Conservation (phyloP, 35 echinoderm and acorn worm species). For the Apostichopus japonicus region DNA sequence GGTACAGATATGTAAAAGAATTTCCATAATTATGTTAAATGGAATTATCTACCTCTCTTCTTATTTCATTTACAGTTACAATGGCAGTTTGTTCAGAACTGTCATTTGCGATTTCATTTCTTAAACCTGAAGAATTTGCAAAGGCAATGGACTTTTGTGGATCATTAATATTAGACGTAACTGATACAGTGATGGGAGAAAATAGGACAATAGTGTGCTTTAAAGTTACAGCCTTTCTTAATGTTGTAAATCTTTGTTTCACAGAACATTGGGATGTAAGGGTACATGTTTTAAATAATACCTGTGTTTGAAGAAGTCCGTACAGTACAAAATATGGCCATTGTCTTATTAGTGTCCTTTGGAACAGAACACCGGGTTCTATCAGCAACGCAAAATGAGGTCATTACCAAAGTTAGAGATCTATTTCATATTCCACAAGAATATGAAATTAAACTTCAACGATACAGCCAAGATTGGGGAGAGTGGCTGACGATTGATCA, state of each 20-base stretch:
- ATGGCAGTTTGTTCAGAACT: not conserved
- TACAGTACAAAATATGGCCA: not conserved
- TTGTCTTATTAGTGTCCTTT: slow-evolving; percentile 14
- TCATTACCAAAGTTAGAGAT: slow-evolving; percentile 14
- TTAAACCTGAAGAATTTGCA: not conserved
- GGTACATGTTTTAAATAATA: not conserved
- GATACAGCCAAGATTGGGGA: not conserved
- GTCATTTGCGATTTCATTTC: slow-evolving; percentile 5
- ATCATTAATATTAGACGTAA: not conserved
- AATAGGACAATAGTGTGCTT: too few relatives aligned
- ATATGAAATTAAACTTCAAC: slow-evolving; percentile 17
- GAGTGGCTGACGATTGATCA: slow-evolving; percentile 30
- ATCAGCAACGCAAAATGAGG: not conserved
- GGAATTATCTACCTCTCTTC: not conserved
- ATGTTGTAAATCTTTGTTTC: not conserved
- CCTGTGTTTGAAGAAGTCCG: not conserved
- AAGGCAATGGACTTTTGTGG: too few relatives aligned
- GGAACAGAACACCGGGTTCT: not conserved
- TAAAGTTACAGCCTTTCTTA: too few relatives aligned
- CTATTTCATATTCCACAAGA: slow-evolving; percentile 29
- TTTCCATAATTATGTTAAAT: not conserved
- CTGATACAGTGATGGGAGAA: slow-evolving; percentile 4
- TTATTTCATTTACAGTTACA: not conserved
- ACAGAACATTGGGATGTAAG: slow-evolving; percentile 4
- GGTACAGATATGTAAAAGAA: not conserved